Base-by-base conservation (phyloP, 2,113 vertebrate species). In the Asarcornis scutulata region DNA sequence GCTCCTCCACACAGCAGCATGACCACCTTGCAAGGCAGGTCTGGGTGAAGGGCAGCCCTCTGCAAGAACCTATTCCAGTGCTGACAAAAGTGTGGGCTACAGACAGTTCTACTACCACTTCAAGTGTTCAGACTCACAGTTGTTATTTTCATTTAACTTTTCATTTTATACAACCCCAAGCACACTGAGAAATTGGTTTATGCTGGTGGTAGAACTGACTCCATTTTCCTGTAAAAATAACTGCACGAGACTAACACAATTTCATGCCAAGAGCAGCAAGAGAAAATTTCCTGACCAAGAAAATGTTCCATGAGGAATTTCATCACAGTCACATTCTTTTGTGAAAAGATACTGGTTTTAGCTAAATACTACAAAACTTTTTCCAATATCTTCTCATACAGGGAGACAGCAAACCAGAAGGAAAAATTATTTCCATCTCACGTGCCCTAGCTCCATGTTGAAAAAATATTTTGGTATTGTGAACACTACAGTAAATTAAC, bases 111-210 rank as follows among this genome's bases (percentile, higher is more conserved):
- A 82, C 42, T 31, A n/a, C 17, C 0, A 2, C 63, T 78, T 86
- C 46, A 78, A 75, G 31, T n/a, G 27, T 64, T 95, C 50, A 50
- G 69, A 64, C 34, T 79, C 73, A 74, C 6, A 71, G 56, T 1
- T 92, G 15, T 16, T 83, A 93, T 67, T 91, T 72, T 72, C 20
- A 29, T 72, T 78, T 84, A 93, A 75, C 17, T 86, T 44, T 85
- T 64, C 59, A 29, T 56, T 93, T 90, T 78, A 67, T 31, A 78
- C 22, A 88, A 16, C 1, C 5, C 6, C 14, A 46, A 81, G 20
- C 29, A 36, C 17, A 77, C 13, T 26, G 88, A 46, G 26, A 71
- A 88, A 77, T 52, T 56, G 27, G 34, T 80, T 95, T 76, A 64
- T 53, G 53, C 16, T 69, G 50, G 42, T 27, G 68, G 21, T 32